Base-by-base conservation (phyloP, 2,797 vertebrate genomes). In the Siniperca undulata region DNA sequence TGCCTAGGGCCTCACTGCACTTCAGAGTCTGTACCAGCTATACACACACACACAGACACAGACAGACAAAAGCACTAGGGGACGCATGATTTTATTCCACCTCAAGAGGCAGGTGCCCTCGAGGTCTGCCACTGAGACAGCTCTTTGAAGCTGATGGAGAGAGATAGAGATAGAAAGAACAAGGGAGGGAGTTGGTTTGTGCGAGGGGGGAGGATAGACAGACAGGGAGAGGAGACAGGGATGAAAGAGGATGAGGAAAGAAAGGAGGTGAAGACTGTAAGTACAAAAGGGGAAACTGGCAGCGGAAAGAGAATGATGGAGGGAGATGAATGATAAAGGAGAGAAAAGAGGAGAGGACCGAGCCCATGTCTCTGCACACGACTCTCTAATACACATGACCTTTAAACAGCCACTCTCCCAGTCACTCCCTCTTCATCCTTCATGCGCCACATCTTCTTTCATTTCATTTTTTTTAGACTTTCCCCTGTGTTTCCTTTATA, bases 131-230 rank as follows among this genome's bases (percentile, higher is more conserved):
- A 92, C 72, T 55, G 88, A 93, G 90, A 90, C 84, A 38, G 83
- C 81, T 84, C 93, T 94, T 94, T 94, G 93, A 94, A 90, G 92
- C 91, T 93, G 92, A 94, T 92, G 87, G 91, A 88, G 85, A 58
- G 88, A 84, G 87, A 93, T 82, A 60, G 88, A 87, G 70, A 70
- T 77, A 78, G 42, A 50, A 30, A 55, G 59, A 61, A 44, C 3
- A n/a, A 73, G 72, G 50, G 74, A 62, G 71, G 61, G 81, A 62
- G 46, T 52, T n/a, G 74, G 85, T 65, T 48, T 77, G 71, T 78
- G 71, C 10, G 17, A 20, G 24, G 56, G 61, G 13, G 12, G 27
- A 74, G 68, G 58, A 77, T 12, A 82, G 81, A 79, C 68, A 74
- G 81, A 61, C 34, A 52, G 38, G 70, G 55, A 46, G 58, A 68